Evolutionary conservation across 2,797 vertebrate genomes (phyloP).

Genomic region (Microctenopoma steveboyesi): DNA sequence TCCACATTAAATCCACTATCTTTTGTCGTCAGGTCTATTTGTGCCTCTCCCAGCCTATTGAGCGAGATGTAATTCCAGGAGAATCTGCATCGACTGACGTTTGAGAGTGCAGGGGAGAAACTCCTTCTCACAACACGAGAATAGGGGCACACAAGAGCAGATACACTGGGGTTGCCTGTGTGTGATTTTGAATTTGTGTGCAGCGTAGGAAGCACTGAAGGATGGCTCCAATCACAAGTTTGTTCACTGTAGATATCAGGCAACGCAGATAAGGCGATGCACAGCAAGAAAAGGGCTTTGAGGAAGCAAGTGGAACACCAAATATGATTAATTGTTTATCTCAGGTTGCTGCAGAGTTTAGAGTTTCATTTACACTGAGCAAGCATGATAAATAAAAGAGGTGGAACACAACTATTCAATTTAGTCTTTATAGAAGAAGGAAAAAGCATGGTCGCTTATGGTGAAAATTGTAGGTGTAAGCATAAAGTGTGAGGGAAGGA

Average conservation of each 20-base stretch:
- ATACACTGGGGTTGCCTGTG: conserved; percentile 30
- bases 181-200: conserved; percentile 22
- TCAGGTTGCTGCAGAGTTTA: conserved; percentile 21
- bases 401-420: conserved; percentile 1
- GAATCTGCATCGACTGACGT: conserved; percentile 68
- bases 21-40: conserved; percentile 42
- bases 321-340: conserved; percentile 18
- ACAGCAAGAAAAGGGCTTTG: conserved; percentile 6
- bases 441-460: not conserved
- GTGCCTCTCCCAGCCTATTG: conserved; percentile 63
- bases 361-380: conserved; percentile 24
- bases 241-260: conserved; percentile 20
- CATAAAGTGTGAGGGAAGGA: not conserved
- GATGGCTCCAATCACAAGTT: conserved; percentile 25
- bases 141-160: conserved; percentile 64
- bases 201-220: conserved; percentile 5
- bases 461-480: not conserved
- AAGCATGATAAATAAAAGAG: conserved; percentile 19
- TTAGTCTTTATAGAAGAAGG: not conserved
- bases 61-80: conserved; percentile 68
- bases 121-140: conserved; percentile 52
- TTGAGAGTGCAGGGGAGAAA: conserved; percentile 67
- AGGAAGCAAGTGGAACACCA: conserved; percentile 22
- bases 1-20: conserved; percentile 36
- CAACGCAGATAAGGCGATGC: conserved; percentile 26